Evolutionary conservation across 2,113 vertebrate species (phyloP), one percentile per base, ranked within the genome.

Genomic region (Pseudopodoces humilis): DNA sequence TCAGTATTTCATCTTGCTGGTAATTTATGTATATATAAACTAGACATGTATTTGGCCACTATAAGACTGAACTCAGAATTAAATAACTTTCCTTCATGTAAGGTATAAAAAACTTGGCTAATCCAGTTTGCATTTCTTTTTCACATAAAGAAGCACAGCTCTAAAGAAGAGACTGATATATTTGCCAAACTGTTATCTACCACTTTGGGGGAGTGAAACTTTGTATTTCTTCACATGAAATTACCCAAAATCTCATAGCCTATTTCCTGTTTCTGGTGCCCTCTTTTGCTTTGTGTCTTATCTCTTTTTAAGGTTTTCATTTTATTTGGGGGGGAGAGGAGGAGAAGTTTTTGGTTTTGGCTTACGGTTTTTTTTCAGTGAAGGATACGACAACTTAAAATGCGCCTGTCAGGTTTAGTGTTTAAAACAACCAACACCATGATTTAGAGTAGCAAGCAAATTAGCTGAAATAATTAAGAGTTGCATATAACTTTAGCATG

Each of bases 301-400:
- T 10, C 13, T 24, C 13, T 68, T 46, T 58, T 24, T 4, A 53
- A 47, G 11, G 6, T 43, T 53, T 72, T n/a, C 25, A 67, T 53
- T 71, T n/a, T 67, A 37, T 68, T 41, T 19, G 6, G 3, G 0
- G 0, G 4, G 5, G 5, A n/a, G 8, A 8, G 24, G 20, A 52
- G 1, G 3, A 50, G 8, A 27, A 37, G 6, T 2, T 15, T 74
- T 65, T 59, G 0, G 4, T 15, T 46, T 52, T 30, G 23, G 33
- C 37, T 46, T 21, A 43, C 9, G 11, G 1, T 0, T 5, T 5
- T 6, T 62, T 68, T 46, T 15, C 21, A 41, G 6, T 56, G 21
- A 75, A 49, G 17, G 65, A 28, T 30, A 49, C 0, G 0, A 49
- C 33, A 14, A 35, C 30, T 55, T 49, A 55, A 65, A 83, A 41